Conservation (phyloP, 2,113 vertebrate genomes). For the Grallaria varia region DNA sequence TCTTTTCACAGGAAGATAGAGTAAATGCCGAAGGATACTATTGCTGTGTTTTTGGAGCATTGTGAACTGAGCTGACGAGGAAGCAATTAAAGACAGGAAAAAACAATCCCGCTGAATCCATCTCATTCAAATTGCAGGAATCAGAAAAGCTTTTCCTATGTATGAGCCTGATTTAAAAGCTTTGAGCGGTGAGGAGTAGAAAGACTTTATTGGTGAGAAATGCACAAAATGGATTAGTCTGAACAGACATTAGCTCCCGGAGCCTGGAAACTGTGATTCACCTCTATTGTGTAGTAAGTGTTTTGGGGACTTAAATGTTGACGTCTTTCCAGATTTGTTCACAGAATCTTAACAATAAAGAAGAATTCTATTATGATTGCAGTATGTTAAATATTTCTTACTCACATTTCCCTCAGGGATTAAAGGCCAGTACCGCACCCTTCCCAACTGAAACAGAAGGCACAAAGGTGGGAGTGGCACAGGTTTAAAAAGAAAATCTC, state of each 20-base stretch:
- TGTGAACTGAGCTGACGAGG: slow-evolving; percentile 30
- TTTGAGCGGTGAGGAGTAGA: neutral
- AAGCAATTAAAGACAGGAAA: slow-evolving; percentile 61
- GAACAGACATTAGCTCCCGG: neutral
- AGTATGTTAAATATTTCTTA: slow-evolving; percentile 30
- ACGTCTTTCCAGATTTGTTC: neutral
- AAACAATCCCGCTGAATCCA: slow-evolving; percentile 12
- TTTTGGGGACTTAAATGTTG: neutral
- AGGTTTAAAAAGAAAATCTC: neutral
- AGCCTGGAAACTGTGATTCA: neutral
- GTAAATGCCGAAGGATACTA: neutral
- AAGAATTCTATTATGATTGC: neutral
- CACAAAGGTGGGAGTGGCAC: neutral
- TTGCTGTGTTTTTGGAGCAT: neutral
- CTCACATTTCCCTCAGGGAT: neutral
- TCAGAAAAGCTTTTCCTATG: slow-evolving; percentile 26
- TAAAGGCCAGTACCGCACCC: neutral
- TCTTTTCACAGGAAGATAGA: slow-evolving; percentile 6
- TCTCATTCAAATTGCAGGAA: slow-evolving; percentile 16
- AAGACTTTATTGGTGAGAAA: neutral
- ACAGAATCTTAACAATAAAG: neutral
- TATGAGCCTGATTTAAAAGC: neutral
- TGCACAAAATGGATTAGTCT: neutral
- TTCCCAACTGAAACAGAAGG: neutral
- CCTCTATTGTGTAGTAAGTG: neutral